Conservation (phyloP, 2,888 invertebrate genomes). For the Scaptomyza tumidula region DNA sequence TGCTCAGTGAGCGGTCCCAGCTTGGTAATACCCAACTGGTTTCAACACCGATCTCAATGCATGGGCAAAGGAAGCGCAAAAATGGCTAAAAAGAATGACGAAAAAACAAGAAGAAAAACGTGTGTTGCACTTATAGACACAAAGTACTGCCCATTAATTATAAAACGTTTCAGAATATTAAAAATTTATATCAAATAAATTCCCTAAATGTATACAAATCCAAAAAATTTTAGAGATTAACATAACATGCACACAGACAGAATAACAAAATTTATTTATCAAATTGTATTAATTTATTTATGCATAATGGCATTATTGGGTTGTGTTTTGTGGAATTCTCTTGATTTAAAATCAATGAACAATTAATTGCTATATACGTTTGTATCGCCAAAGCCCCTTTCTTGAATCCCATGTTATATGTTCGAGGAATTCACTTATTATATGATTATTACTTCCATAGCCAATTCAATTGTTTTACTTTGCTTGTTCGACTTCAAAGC, state of each 20-base stretch:
- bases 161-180: slow-evolving; percentile 5
- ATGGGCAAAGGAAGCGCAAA: slow-evolving; percentile 4
- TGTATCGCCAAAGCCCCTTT: neutral
- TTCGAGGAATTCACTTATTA: neutral
- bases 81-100: neutral
- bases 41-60: slow-evolving; percentile 23
- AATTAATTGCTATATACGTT: neutral
- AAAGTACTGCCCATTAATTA: slow-evolving; percentile 30
- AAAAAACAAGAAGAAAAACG: neutral
- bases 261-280: neutral
- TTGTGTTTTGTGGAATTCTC: slow-evolving; percentile 15
- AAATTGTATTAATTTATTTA: slow-evolving; percentile 9
- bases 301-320: slow-evolving; percentile 15
- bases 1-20: too few species aligned
- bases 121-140: slow-evolving; percentile 26
- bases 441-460: neutral
- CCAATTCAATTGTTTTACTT: too few species aligned
- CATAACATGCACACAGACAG: slow-evolving; percentile 14
- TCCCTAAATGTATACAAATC: neutral
- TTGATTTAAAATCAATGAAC: slow-evolving; percentile 10
- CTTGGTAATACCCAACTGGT: slow-evolving; percentile 23
- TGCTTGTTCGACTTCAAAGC: too few species aligned
- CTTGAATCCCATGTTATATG: too few species aligned
- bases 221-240: slow-evolving; percentile 15
- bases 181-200: neutral